phyloP scores from a whole-genome alignment of 2,113 vertebrate genomes.

The Xiphorhynchus elegans region DNA sequence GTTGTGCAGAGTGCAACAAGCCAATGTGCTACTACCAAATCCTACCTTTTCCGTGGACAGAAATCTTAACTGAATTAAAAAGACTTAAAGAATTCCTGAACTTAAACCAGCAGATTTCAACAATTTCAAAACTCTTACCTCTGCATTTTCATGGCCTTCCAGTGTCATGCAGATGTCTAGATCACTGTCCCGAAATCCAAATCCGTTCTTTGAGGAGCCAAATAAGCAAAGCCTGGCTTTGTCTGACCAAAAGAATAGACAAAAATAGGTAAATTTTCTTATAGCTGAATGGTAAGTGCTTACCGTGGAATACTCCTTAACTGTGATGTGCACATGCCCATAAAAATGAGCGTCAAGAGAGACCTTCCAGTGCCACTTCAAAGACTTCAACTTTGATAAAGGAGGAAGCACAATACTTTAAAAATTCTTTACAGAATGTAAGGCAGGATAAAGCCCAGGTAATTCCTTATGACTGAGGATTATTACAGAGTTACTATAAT shows the following conservation, averaged over 20 bases:
- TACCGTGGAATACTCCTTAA: not conserved
- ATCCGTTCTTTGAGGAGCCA: slow-evolving; percentile 98
- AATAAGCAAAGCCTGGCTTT: slow-evolving; percentile 96
- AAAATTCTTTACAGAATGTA: not conserved
- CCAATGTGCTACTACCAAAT: not conserved
- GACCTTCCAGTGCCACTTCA: not conserved
- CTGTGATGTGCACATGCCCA: not conserved
- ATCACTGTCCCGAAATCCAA: slow-evolving; percentile 98
- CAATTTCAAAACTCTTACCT: slow-evolving; percentile 77
- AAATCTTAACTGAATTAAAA: not conserved
- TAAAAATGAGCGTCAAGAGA: not conserved
- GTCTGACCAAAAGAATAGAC: slow-evolving; percentile 74
- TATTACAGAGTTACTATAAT: not conserved
- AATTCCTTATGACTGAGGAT: not conserved
- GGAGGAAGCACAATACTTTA: not conserved
- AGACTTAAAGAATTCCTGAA: not conserved
- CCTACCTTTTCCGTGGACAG: not conserved
- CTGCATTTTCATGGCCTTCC: slow-evolving; percentile 95
- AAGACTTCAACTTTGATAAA: not conserved
- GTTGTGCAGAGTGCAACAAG: not conserved
- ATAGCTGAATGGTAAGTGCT: not conserved
- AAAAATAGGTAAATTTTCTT: not conserved
- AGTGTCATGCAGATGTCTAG: slow-evolving; percentile 99
- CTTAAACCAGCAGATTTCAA: not conserved
- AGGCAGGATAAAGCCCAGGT: not conserved